These are phyloP conservation scores for Hormaphis cornu DNA, from an alignment of 1,140 invertebrate species.

Conservation along the genomic window DNA sequence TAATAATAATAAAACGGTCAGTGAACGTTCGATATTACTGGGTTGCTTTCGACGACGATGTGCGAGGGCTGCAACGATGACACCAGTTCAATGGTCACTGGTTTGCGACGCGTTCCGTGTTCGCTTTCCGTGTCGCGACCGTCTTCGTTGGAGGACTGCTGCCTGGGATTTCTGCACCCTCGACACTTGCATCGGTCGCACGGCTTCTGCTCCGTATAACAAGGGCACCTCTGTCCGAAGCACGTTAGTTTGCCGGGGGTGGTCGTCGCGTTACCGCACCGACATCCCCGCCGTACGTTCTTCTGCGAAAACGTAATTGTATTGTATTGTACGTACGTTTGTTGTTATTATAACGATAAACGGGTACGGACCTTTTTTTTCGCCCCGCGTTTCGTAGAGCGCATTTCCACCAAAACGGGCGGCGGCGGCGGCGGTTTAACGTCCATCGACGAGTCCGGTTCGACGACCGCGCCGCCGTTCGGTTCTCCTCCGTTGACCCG, in stretches of 20 bases:
- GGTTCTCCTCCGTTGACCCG: too few species aligned
- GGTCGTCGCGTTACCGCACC: conserved; percentile 81
- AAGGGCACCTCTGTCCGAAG: conserved; percentile 84
- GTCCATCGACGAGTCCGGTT: too few species aligned
- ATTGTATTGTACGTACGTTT: too few species aligned
- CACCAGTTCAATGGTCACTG: conserved; percentile 7
- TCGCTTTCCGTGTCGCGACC: background rate
- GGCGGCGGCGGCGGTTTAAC: too few species aligned
- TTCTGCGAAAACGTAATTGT: background rate
- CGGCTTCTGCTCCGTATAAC: conserved; percentile 77
- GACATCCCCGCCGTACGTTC: conserved; percentile 57
- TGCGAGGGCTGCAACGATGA: background rate
- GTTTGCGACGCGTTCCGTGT: background rate
- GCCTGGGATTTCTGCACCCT: conserved; percentile 73
- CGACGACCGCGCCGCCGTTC: too few species aligned
- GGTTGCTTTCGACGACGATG: background rate
- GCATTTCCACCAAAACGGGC: too few species aligned
- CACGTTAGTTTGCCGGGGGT: conserved; percentile 82
- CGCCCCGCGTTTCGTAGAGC: too few species aligned
- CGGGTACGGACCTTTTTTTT: background rate
- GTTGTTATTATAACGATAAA: too few species aligned
- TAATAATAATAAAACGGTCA: background rate
- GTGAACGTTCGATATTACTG: background rate
- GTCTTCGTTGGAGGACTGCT: background rate
- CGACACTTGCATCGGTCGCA: conserved; percentile 80